Base-by-base conservation (phyloP, 1,140 invertebrate genomes). In the Brachionus paranguensis region DNA sequence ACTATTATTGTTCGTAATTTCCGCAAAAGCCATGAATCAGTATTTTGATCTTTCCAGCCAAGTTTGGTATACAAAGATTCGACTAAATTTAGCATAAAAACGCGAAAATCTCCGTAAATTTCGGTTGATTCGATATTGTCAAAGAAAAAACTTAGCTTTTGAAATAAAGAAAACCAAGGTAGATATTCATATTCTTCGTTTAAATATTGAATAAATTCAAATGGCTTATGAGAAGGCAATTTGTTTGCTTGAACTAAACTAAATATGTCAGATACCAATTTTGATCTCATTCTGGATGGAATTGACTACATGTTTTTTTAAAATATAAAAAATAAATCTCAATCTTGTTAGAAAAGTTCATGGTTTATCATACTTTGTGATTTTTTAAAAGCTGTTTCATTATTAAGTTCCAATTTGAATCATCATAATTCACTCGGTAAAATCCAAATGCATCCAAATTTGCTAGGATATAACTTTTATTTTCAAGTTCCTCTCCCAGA, bases 371-470 rank as follows among this genome's bases (percentile, higher is more conserved):
- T 72, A 24, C 64, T 24, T 72, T n/a, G 50, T 78, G 72, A 74
- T 84, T 53, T 41, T 20, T 68, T 47, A 60, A 47, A 11, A 85
- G 85, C 33, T 83, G 78, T 10, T 47, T 78, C n/a, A 45, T 78
- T 6, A 85, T 55, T 68, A 24, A 20, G 10, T 53, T 27, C 55
- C 60, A 85, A 65, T 76, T 83, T 5, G 10, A 43, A 5, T 53
- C 33, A 37, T 84, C 84, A 84, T 85, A 85, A 87, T 95, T 95
- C 0, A 96, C 94, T 60, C 94, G 91, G 88, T 96, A 97, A 87
- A 93, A 97, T 1, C 95, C 95, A 12, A 93, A 91, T 90, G 96
- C 94, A 84, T 93, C 91, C 65, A 92, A 91, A 87, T 97, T 97
- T 45, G 96, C 92, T 90, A 96, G 96, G 1, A 96, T 89, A 93